A percentile compares a stretch with the other conserved stretches of the same genome.
These are phyloP conservation scores for Gulo gulo DNA, from an alignment of 2,113 vertebrate species.

Conservation along the genomic window DNA sequence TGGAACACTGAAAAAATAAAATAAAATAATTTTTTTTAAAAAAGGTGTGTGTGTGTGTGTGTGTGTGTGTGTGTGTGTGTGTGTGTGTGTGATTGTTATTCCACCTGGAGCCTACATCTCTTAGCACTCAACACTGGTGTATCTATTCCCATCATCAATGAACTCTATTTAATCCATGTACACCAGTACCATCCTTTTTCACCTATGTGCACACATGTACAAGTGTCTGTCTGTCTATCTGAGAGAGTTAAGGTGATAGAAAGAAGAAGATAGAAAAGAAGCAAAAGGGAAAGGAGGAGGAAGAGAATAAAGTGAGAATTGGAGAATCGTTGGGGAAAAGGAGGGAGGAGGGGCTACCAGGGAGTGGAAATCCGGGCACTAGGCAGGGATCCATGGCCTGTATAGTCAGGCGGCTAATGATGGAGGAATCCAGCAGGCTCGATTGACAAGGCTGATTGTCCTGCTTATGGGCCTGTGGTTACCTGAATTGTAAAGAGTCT, in stretches of 20 bases:
- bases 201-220: background rate
- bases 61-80: background rate
- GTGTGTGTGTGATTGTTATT: background rate
- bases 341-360: too few species aligned
- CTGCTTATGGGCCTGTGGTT: background rate
- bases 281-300: background rate
- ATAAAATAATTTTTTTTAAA: too few species aligned
- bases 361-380: background rate
- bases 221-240: background rate
- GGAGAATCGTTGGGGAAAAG: background rate
- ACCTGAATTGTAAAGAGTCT: background rate
- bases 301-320: background rate
- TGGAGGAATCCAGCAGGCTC: background rate
- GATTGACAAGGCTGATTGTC: background rate
- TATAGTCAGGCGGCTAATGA: fast-evolving
- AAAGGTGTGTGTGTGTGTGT: background rate
- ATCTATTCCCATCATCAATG: background rate
- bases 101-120: background rate
- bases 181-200: background rate
- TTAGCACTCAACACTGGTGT: background rate
- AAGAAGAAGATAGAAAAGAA: background rate
- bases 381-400: background rate
- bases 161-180: background rate
- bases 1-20: too few species aligned
- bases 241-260: background rate